Evolutionary conservation across 1,140 invertebrate genomes (phyloP), one percentile per base, ranked within the genome.

Genomic region (Diachasma alloeum): DNA sequence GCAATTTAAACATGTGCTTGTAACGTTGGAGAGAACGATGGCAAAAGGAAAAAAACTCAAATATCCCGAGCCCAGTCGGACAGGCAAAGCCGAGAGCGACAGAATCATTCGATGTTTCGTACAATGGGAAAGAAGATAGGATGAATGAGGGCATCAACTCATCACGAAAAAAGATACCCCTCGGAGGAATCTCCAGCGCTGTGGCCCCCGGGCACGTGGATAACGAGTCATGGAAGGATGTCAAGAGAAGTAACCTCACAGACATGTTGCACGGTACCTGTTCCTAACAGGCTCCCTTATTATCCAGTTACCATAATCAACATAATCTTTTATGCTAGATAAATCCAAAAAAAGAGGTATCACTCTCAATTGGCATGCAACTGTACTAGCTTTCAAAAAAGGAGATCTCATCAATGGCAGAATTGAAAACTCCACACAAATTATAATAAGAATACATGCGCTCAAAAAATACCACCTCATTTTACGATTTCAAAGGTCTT

Each of bases 141-240:
- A 42, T 63, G 59, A 67, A 74, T 26, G 56, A 67, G 56, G 42
- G 56, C 72, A 74, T 67, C 56, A 66, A 67, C 56, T 63, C 31
- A 39, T 24, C 48, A 53, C 36, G n/a, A 68, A 63, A 73, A 56
- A 59, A 67, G 19, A 39, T 46, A 72, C 13, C 19, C 48, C 19
- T 24, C 59, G 31, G n/a, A 74, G 59, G 63, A 74, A 74, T 74
- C 42, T 36, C 13, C 36, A 46, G 22, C 22, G 36, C 26, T 36
- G 31, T 31, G 59, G 56, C 72, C 72, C 72, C 56, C 56, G 42
- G 31, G 36, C 74, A 71, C 70, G 48, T 78, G 75, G 78, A 76
- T 80, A 76, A 79, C 72, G 68, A 75, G 75, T 76, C 46, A 77
- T 74, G 63, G 79, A 75, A 37, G 71, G 70, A 75, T 80, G 26